Evolutionary conservation across 2,888 invertebrate genomes (phyloP), one percentile per base, ranked within the genome.

Genomic region (Tortrix viridana): DNA sequence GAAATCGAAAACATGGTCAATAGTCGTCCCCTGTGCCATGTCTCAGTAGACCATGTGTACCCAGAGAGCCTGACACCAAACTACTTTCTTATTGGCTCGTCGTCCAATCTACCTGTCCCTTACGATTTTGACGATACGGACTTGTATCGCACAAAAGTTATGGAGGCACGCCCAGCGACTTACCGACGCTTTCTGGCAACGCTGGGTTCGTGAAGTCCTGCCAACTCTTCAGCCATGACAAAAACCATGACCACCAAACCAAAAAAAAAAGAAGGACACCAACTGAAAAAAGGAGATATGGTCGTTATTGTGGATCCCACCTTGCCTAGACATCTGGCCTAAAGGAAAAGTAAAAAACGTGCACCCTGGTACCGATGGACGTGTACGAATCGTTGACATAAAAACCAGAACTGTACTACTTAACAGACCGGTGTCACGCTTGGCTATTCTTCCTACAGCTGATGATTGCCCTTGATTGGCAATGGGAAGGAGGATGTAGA

Each of bases 41-140:
- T 72, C 2, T 68, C 72, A 0, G 37, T 61, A 3, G 69, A 72
- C 12, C 68, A 23, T 62, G 1, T 9, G 53, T 7, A 67, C 68
- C 32, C 47, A 37, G 2, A 69, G 68, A 47, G 60, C 65, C 0
- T 73, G 5, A 71, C 74, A 1, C 54, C 54, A 1, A 54, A 54
- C 14, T 26, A 54, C 20, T 54, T 54, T 16, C 23, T 44, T 0
- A 14, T 54, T 3, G 43, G 43, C 5, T 5, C 43, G 0, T 43
- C 54, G 0, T 20, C 44, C 0, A 18, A 20, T 0, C 1, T 22
- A 7, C 54, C 44, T 1, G 5, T 22, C 0, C 48, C 16, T 0
- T 47, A 41, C 0, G n/a, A 14, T 3, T 60, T 54, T 12, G 47
- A 54, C 4, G 54, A 60, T 18, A 37, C 18, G 0, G 43, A 56